Conservation (phyloP, 2,797 vertebrate species). For the Oreochromis mossambicus region DNA sequence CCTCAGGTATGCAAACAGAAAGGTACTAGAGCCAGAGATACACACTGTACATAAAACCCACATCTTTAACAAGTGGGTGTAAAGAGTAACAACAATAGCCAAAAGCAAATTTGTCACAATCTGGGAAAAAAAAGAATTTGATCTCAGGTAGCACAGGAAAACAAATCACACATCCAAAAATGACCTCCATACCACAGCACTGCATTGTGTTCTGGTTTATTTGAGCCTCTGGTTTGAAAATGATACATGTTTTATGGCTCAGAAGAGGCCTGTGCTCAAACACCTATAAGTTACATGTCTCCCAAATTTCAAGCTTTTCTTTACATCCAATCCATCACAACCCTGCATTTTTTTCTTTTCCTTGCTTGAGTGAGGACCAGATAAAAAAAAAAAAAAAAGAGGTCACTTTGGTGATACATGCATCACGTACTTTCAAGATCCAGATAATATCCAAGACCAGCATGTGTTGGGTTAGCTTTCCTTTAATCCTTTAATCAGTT, state of each 20-base stretch:
- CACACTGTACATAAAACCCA: neutral
- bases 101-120: constrained; percentile 22
- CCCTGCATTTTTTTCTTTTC: neutral
- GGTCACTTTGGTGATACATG: neutral
- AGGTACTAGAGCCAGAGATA: neutral
- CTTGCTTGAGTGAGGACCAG: neutral
- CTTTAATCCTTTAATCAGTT: neutral
- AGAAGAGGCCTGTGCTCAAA: neutral
- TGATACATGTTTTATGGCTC: neutral
- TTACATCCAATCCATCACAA: neutral
- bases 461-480: neutral
- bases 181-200: neutral
- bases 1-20: neutral
- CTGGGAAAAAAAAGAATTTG: constrained; percentile 1
- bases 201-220: neutral
- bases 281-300: neutral
- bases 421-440: neutral
- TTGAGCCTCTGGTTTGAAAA: neutral
- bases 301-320: neutral
- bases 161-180: constrained; percentile 30
- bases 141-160: constrained; percentile 24
- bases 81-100: constrained; percentile 10
- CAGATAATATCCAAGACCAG: neutral
- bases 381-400: neutral
- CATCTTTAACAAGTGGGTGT: constrained; percentile 11